phyloP scores from a whole-genome alignment of 2,113 vertebrate species.

The Recurvirostra avosetta region DNA sequence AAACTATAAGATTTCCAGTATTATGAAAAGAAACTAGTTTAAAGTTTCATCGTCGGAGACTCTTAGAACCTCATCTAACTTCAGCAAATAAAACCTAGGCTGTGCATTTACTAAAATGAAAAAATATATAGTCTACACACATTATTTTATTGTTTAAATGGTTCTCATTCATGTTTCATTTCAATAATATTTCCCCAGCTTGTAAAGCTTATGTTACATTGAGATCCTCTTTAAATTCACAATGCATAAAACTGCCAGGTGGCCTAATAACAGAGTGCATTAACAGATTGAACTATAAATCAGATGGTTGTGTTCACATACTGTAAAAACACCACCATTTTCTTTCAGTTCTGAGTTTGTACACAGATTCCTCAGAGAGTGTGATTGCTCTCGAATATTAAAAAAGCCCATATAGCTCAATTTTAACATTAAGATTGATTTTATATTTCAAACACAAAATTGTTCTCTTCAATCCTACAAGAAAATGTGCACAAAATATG shows the following conservation, averaged over 20 bases:
- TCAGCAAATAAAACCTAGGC: conserved; percentile 70
- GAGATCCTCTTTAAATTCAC: conserved; percentile 85
- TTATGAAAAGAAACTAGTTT: conserved; percentile 50
- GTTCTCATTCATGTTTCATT: conserved; percentile 84
- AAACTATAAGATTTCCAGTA: conserved; percentile 16
- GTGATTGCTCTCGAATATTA: conserved; percentile 62
- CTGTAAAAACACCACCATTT: conserved; percentile 79
- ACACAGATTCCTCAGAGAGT: conserved; percentile 66
- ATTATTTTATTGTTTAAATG: conserved; percentile 85
- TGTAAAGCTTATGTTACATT: conserved; percentile 84
- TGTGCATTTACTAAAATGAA: conserved; percentile 75
- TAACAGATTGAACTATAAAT: conserved; percentile 87
- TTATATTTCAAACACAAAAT: conserved; percentile 54
- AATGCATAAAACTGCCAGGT: conserved; percentile 87
- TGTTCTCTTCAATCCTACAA: conserved; percentile 20
- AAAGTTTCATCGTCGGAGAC: conserved; percentile 47
- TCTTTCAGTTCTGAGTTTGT: conserved; percentile 73
- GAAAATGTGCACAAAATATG: conserved; percentile 3
- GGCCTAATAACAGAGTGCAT: conserved; percentile 83
- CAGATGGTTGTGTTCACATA: conserved; percentile 77
- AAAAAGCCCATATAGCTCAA: conserved; percentile 44
- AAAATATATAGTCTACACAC: conserved; percentile 77
- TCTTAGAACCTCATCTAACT: conserved; percentile 65
- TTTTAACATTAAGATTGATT: conserved; percentile 47
- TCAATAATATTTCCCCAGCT: conserved; percentile 85